Conservation (phyloP, 2,113 vertebrate species). For the Prietella phreatophila region DNA sequence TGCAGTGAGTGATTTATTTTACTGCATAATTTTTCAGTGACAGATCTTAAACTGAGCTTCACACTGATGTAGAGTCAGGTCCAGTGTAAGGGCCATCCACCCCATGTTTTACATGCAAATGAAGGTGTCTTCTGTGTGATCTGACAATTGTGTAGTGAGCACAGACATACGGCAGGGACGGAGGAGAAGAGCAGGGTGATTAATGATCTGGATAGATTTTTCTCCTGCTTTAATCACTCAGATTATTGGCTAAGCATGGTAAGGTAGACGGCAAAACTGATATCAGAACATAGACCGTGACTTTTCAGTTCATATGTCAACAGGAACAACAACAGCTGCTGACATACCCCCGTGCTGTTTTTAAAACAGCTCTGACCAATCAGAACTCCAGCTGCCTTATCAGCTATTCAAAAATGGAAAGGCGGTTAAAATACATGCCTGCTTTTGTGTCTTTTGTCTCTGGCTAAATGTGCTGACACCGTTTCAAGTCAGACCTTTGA, state of each 20-base stretch:
- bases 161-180: background rate
- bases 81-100: background rate
- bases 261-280: background rate
- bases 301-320: conserved; percentile 32
- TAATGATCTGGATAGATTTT: background rate
- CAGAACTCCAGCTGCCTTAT: conserved; percentile 57
- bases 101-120: background rate
- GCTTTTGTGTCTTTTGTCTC: conserved; percentile 35
- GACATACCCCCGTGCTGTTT: conserved; percentile 37
- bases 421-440: conserved; percentile 53
- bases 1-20: background rate
- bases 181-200: background rate
- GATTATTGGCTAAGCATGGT: background rate
- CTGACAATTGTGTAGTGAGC: conserved; percentile 11
- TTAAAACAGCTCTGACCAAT: conserved; percentile 65
- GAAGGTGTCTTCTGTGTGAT: background rate
- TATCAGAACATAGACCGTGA: conserved; percentile 11
- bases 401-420: conserved; percentile 62
- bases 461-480: background rate
- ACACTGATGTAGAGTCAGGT: background rate
- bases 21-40: background rate
- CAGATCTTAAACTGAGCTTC: background rate
- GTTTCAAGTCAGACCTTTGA: background rate
- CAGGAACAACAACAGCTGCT: conserved; percentile 47
- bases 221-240: background rate